A percentile compares a stretch with the other conserved stretches of the same genome.
These are phyloP conservation scores for Bungarus multicinctus DNA, from an alignment of 2,113 vertebrate genomes.

Conservation along the genomic window DNA sequence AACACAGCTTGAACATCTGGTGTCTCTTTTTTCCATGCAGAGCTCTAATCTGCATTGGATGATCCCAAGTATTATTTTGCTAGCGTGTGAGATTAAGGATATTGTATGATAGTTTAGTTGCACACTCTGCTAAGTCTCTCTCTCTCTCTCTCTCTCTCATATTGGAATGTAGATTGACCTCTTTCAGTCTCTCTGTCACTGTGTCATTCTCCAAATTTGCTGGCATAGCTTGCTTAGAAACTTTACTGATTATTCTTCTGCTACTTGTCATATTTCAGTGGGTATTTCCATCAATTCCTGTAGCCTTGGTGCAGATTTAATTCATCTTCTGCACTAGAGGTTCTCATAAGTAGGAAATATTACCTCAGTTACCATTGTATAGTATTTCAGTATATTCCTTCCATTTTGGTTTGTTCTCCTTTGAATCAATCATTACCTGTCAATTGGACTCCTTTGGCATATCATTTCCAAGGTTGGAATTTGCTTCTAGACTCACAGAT, in stretches of 20 bases:
- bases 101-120: background rate
- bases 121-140: background rate
- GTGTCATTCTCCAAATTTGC: background rate
- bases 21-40: background rate
- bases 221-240: background rate
- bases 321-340: background rate
- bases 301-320: background rate
- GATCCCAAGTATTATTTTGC: background rate
- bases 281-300: background rate
- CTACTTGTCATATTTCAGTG: background rate
- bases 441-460: background rate
- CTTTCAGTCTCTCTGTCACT: background rate
- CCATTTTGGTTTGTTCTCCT: background rate
- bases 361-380: background rate
- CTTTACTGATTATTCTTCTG: background rate
- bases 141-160: background rate
- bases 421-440: background rate
- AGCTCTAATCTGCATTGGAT: background rate
- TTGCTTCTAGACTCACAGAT: background rate
- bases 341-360: background rate
- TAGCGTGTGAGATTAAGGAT: background rate
- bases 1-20: background rate
- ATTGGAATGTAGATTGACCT: background rate
- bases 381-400: background rate
- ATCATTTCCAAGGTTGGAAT: background rate